phyloP scores from a whole-genome alignment of 2,113 vertebrate species.

The Laticauda colubrina region DNA sequence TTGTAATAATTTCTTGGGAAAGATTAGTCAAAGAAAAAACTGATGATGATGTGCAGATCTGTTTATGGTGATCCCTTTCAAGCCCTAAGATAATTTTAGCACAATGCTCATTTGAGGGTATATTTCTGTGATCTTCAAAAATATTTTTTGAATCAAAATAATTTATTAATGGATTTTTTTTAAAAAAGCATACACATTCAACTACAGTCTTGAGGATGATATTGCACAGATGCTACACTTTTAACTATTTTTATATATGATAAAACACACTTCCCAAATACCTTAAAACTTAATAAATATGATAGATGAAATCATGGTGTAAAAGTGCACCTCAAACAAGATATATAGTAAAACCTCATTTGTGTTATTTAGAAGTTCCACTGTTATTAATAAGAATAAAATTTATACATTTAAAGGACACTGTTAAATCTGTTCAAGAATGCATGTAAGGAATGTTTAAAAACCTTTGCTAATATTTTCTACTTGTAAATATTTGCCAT shows the following conservation, averaged over 20 bases:
- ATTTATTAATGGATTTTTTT: neutral
- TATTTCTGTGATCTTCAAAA: neutral
- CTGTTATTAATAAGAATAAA: neutral
- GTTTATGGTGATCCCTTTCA: neutral
- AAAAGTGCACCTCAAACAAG: neutral
- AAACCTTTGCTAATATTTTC: neutral
- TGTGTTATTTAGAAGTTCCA: neutral
- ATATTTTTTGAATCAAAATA: neutral
- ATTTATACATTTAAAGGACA: neutral
- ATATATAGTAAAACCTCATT: neutral
- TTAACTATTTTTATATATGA: neutral
- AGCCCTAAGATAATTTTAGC: neutral
- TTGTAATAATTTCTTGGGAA: neutral
- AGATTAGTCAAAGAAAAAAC: neutral
- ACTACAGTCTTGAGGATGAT: neutral
- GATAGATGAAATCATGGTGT: neutral
- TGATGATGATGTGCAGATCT: neutral
- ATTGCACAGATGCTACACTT: neutral
- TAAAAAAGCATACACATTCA: neutral
- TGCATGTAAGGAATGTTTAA: neutral
- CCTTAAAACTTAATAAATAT: neutral
- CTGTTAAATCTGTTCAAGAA: neutral
- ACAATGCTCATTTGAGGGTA: neutral
- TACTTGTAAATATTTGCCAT: neutral
- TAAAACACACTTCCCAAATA: neutral